Evolutionary conservation across 35 echinoderm and acorn worm species (phyloP).

Genomic region (Ptychodera flava): DNA sequence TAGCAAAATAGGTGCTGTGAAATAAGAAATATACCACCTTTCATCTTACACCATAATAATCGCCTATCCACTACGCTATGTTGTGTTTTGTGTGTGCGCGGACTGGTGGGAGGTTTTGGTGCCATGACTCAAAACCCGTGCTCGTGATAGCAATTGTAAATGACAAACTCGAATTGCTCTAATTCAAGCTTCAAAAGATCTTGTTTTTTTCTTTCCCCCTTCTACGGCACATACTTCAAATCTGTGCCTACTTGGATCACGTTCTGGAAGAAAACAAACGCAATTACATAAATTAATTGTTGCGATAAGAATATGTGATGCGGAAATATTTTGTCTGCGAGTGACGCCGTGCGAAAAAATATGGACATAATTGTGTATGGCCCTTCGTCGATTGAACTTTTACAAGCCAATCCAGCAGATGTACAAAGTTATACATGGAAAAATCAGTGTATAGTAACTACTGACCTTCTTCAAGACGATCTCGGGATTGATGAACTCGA

Average conservation of each 20-base stretch:
- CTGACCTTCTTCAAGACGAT: not conserved
- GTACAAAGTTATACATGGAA: not conserved
- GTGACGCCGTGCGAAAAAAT: not conserved
- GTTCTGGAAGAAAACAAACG: not conserved
- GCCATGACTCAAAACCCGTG: no score
- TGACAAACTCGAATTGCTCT: no score
- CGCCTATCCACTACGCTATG: no score
- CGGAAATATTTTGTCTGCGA: not conserved
- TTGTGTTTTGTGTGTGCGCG: no score
- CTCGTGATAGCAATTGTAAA: no score
- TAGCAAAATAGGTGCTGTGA: no score
- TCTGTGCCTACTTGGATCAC: not conserved
- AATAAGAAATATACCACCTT: no score
- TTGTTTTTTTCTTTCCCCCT: no score
- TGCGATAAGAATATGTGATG: not conserved
- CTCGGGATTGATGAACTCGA: not conserved
- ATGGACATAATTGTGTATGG: not conserved
- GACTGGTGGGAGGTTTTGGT: no score
- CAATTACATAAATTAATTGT: not conserved
- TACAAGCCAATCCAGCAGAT: not conserved
- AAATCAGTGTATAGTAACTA: not conserved
- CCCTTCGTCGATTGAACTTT: not conserved
- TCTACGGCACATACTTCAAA: not conserved
- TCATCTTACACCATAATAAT: no score
- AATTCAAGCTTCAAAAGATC: no score